These are phyloP conservation scores for Lycorma delicatula DNA, from an alignment of 1,140 invertebrate species.

Conservation along the genomic window DNA sequence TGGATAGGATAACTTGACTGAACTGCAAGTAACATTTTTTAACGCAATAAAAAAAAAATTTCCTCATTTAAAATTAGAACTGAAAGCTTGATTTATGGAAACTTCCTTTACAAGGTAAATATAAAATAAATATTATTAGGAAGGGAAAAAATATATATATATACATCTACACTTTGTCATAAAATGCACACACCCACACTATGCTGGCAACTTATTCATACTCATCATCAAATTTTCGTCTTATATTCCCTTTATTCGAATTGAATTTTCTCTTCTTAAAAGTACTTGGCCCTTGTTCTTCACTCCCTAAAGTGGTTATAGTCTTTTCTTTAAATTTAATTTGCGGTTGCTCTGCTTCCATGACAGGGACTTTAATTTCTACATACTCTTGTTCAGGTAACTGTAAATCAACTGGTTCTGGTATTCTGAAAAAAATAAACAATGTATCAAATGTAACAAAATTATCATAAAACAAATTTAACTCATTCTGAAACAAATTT, in stretches of 20 bases:
- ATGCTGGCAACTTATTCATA: no score
- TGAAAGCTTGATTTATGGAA: no score
- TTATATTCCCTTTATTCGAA: conserved; percentile 42
- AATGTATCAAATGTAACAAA: not conserved
- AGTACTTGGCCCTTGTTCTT: conserved; percentile 32
- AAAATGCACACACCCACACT: no score
- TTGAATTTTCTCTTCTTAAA: conserved; percentile 60
- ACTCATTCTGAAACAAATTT: not conserved
- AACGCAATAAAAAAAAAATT: no score
- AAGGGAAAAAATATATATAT: no score
- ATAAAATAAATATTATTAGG: no score
- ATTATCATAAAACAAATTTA: not conserved
- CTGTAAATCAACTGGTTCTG: conserved; percentile 45
- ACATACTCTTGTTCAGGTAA: conserved; percentile 42
- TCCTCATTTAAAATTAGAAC: no score
- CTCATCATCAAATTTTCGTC: conserved; percentile 50
- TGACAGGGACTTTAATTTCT: conserved; percentile 31
- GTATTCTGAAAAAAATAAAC: conserved; percentile 34
- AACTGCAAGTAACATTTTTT: no score
- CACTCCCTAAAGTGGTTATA: conserved; percentile 42
- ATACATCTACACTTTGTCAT: no score
- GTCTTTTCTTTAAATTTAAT: conserved; percentile 57
- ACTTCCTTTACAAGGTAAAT: no score
- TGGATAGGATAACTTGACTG: no score
- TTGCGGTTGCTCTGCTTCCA: conserved; percentile 37